Conservation (phyloP, 2,113 vertebrate genomes). For the Rhinolophus ferrumequinum region DNA sequence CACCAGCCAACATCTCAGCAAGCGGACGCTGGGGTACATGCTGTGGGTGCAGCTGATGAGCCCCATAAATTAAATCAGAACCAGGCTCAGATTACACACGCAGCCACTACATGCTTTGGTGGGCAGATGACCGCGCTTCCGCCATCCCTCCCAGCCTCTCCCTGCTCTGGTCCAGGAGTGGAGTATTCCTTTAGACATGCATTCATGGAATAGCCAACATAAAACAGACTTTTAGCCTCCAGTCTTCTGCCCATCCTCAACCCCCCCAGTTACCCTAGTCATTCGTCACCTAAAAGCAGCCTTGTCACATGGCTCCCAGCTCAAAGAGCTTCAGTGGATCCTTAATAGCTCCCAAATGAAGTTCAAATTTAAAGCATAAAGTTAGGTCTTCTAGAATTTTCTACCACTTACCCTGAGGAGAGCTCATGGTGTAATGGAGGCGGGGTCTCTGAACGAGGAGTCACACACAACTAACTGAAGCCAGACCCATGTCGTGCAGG, state of each 20-base stretch:
- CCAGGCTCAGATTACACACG: not conserved
- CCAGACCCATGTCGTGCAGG: fast-evolving
- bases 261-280: not conserved
- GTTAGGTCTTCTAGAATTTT: not conserved
- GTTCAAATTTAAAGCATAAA: not conserved
- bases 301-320: not conserved
- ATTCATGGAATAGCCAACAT: not conserved
- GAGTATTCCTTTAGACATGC: not conserved
- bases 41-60: not conserved
- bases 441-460: fast-evolving
- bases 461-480: not conserved
- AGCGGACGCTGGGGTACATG: not conserved
- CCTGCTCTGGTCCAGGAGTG: not conserved
- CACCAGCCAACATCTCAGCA: fast-evolving
- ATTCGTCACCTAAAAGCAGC: not conserved
- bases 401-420: not conserved
- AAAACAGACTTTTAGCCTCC: not conserved
- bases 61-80: not conserved
- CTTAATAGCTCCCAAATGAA: not conserved
- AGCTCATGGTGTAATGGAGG: not conserved
- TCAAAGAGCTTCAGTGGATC: not conserved
- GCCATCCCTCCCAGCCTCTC: not conserved
- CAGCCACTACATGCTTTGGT: not conserved
- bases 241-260: not conserved
- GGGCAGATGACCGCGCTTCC: not conserved